phyloP scores from a whole-genome alignment of 2,888 invertebrate genomes.

The Disparrhopalites patrizii region DNA sequence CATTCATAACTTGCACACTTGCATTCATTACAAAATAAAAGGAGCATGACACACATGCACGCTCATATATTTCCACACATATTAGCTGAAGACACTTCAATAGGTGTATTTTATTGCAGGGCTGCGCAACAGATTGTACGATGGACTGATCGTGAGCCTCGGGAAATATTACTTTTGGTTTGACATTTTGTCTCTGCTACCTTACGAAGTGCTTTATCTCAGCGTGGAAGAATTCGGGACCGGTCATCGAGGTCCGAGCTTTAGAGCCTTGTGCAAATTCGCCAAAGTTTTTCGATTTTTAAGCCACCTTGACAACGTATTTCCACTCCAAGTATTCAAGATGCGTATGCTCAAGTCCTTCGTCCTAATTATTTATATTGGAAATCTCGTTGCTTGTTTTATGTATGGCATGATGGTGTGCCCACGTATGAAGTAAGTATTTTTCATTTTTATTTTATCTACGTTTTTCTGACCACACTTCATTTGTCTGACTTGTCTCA shows the following conservation, averaged over 20 bases:
- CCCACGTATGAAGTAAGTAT: too few relatives aligned
- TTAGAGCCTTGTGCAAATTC: slow-evolving; percentile 3
- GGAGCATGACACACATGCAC: too few relatives aligned
- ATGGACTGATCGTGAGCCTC: slow-evolving; percentile 25
- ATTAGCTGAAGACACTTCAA: too few relatives aligned
- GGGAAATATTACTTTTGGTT: slow-evolving; percentile 27
- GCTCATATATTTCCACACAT: too few relatives aligned
- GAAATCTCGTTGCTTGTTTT: slow-evolving; percentile 32
- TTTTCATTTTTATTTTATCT: too few relatives aligned
- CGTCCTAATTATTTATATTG: slow-evolving; percentile 28
- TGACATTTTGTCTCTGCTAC: slow-evolving; percentile 28
- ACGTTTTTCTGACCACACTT: too few relatives aligned
- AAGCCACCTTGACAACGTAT: slow-evolving; percentile 33
- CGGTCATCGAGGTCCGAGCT: not conserved
- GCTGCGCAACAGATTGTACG: slow-evolving; percentile 28
- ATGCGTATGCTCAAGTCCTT: slow-evolving; percentile 30
- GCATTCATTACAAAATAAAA: too few relatives aligned
- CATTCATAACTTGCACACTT: too few relatives aligned
- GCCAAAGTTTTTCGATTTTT: slow-evolving; percentile 21
- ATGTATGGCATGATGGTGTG: slow-evolving; percentile 30
- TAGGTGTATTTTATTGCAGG: too few relatives aligned
- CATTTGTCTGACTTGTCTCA: too few relatives aligned
- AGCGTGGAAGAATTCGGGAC: not conserved
- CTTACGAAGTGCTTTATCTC: slow-evolving; percentile 1
- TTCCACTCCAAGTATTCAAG: slow-evolving; percentile 30